Conservation (phyloP, 2,113 vertebrate species). For the Antigone vipio region DNA sequence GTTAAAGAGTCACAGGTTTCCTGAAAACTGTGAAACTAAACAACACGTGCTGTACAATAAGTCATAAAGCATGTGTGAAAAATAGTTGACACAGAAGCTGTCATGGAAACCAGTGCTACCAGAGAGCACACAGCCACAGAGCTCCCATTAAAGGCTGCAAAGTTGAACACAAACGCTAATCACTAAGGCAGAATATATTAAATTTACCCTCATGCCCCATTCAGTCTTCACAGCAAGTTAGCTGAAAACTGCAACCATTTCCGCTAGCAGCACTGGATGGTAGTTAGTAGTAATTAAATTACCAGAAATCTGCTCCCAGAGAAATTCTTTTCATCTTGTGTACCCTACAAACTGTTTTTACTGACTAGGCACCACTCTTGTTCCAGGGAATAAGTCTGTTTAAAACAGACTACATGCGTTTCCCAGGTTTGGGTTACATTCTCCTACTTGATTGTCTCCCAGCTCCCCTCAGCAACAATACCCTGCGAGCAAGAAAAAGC, state of each 20-base stretch:
- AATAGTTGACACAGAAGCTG: constrained; percentile 34
- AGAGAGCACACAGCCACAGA: neutral
- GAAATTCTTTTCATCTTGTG: neutral
- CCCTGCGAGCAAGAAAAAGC: neutral
- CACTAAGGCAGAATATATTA: constrained; percentile 42
- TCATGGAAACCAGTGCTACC: constrained; percentile 45
- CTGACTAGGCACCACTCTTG: neutral
- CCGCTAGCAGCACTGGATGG: neutral
- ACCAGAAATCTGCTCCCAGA: constrained; percentile 19
- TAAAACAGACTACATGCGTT: neutral
- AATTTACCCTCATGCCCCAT: constrained; percentile 16
- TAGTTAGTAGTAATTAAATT: constrained; percentile 38
- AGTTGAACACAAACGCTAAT: constrained; percentile 23
- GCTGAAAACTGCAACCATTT: constrained; percentile 42
- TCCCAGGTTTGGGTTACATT: neutral
- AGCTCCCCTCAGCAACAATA: neutral
- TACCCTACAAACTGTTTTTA: constrained; percentile 20
- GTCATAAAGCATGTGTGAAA: constrained; percentile 51
- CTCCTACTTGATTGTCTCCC: neutral
- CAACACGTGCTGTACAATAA: constrained; percentile 28
- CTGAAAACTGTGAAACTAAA: constrained; percentile 43
- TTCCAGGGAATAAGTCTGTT: neutral
- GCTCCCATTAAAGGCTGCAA: constrained; percentile 46
- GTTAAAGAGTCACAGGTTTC: constrained; percentile 26
- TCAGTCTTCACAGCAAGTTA: constrained; percentile 28